Percentiles rank a stretch among this genome's conserved stretches.
Evolutionary conservation across 2,797 vertebrate genomes (phyloP).

Genomic region (Danionella dracula): DNA sequence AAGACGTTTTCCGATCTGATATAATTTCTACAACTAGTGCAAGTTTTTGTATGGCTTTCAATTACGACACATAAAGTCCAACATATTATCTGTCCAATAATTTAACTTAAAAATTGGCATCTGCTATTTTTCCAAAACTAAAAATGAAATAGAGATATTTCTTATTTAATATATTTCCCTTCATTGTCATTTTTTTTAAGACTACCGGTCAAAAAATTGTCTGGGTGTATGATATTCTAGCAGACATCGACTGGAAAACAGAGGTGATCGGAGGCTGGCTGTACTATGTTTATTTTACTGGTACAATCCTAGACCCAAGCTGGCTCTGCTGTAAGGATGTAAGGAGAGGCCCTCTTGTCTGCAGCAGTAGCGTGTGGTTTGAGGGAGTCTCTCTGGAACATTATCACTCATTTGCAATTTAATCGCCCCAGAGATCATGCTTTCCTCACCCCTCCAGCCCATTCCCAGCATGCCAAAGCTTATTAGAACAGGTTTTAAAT

Average conservation of each 20-base stretch:
- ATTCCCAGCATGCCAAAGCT: conserved; percentile 65
- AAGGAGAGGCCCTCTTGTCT: conserved; percentile 38
- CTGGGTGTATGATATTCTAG: conserved; percentile 19
- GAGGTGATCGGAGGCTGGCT: not conserved
- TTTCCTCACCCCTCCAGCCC: conserved; percentile 53
- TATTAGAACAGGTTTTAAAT: conserved; percentile 73
- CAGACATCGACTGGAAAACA: not conserved
- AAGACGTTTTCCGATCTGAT: too few relatives aligned
- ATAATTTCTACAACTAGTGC: too few relatives aligned
- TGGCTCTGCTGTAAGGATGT: conserved; percentile 50
- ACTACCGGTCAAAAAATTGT: too few relatives aligned
- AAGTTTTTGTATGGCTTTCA: too few relatives aligned
- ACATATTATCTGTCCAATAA: too few relatives aligned
- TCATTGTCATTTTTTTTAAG: too few relatives aligned
- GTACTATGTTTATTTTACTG: conserved; percentile 44
- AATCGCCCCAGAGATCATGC: conserved; percentile 70
- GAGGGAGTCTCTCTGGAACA: conserved; percentile 67
- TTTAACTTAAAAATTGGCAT: too few relatives aligned
- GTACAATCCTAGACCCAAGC: conserved; percentile 54
- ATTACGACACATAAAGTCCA: too few relatives aligned
- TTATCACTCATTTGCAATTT: conserved; percentile 77
- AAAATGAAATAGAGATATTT: too few relatives aligned
- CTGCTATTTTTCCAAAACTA: too few relatives aligned
- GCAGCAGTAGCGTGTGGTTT: conserved; percentile 62
- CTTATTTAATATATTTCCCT: too few relatives aligned